Base-by-base conservation (phyloP, 1,140 invertebrate species). In the Microplitis demolitor region DNA sequence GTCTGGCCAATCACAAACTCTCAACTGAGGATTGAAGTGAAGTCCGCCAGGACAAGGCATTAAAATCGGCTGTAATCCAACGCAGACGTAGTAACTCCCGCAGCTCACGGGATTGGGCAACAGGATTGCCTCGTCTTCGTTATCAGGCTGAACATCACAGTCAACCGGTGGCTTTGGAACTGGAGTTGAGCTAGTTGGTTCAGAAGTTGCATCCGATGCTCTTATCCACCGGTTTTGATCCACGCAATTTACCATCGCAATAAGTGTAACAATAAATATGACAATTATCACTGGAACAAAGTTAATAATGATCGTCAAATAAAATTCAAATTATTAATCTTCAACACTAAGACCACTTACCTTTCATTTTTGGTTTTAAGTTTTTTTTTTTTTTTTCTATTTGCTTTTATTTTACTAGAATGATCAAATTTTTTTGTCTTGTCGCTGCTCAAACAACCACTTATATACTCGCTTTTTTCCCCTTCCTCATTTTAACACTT, bases 81-180 rank as follows among this genome's bases (percentile, higher is more conserved):
- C 81, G 74, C 91, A 93, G 16, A 87, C 84, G 78, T 89, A 92
- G 77, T 89, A 93, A 62, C 83, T 88, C 3, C 81, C 77, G 75
- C 91, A 92, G 72, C 90, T 86, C 3, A 77, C 72, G 1, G 87
- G 83, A 74, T 91, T 86, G 0, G 83, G 75, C 35, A 90, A 77
- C 2, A 89, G 80, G 75, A 86, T 85, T 50, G 80, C 79, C 4
- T 78, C 69, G 34, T 76, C 78, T 35, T 66, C 74, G 34, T 61
- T 39, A 16, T 51, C 51, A 11, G 37, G 34, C 4, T 39, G 4
- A 33, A 67, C 45, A 54, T 76, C 62, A 56, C 74, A 76, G 61
- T 73, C 39, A 14, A 75, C 71, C 24, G 45, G 58, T 4, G 73
- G 66, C 16, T 67, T 35, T 45, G 50, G 11, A 1, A 16, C 64